Evolutionary conservation across 1,140 invertebrate genomes (phyloP), one percentile per base, ranked within the genome.

Genomic region (Zophobas morio): DNA sequence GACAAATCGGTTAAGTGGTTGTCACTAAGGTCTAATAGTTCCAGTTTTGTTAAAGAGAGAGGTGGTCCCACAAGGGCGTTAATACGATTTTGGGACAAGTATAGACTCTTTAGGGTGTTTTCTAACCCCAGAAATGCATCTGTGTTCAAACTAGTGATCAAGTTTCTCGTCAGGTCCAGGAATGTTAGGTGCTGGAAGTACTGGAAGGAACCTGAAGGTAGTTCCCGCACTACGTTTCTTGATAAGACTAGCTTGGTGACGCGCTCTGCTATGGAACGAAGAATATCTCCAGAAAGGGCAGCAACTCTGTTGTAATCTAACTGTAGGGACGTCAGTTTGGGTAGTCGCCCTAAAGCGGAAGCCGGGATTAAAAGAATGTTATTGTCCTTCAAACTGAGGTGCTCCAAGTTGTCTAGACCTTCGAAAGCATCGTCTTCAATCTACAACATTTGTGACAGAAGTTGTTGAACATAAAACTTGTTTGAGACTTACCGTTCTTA

Each of bases 261-360:
- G 83, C 87, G 86, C 66, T 90, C 89, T 0, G 92, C 90, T 6
- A 91, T 85, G 0, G 93, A 91, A 72, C 90, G 87, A 4, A 96
- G 86, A 63, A 95, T 92, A 78, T 95, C 94, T n/a, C 90, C 90
- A 0, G 95, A 95, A 2, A 98, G 85, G 1, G 95, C 95, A 0
- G 94, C 94, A 2, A 98, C 94, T 78, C 96, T 89, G 85, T 98
- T 98, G 84, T 93, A 96, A 78, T 96, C 94, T 78, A 97, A 84
- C 81, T 94, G 92, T 0, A 98, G 88, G 32, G 91, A 90, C 6
- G 89, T 90, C 1, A 98, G 86, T n/a, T 90, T 91, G 0, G 93
- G 92, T 33, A 97, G 85, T 2, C 93, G 89, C 32, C 91, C 91
- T 1, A 97, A 86, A 4, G 95, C 94, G 20, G 92, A 91, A 0